Evolutionary conservation across 2,113 vertebrate genomes (phyloP), one percentile per base, ranked within the genome.

Genomic region (Ranitomeya variabilis): DNA sequence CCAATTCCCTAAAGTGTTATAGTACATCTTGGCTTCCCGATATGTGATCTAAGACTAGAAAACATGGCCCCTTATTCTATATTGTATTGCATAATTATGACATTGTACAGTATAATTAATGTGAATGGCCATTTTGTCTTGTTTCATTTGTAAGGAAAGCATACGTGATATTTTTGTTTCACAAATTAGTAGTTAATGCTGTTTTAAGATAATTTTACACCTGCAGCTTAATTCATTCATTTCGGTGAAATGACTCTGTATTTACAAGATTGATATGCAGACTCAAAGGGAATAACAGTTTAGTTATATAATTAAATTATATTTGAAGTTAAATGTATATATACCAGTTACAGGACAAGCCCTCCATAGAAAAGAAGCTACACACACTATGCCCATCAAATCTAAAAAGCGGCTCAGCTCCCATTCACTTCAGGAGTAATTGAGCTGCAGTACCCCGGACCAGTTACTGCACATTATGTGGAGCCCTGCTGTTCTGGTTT

Each of bases 231-330:
- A 69, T 64, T 62, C 16, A 83, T 87, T 87, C 86, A 71, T 87
- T 81, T 81, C 19, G 81, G 81, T 81, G 52, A 87, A 23, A 89
- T 83, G 54, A 89, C 16, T 12, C 45, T 54, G 6, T 19, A 67
- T 78, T 83, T 62, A 62, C 19, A 21, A 54, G n/a, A 83, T 23
- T 64, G 21, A 23, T 83, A 54, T 64, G 84, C 71, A 64, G 45
- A 64, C 71, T 74, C 51, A 86, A 80, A 87, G 71, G 80, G 80
- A 87, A 87, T 69, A 80, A 80, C 77, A 21, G 51, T 80, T 87
- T 80, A 71, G 23, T n/a, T 80, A 4, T 2, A 8, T 21, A 45
- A 87, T 79, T 67, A 80, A 79, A 87, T 7, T 10, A n/a, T 12
- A 77, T 82, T 52, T 23, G 12, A 71, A 31, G 23, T 31, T 37